Evolutionary conservation across 2,113 vertebrate genomes (phyloP).

Genomic region (Larimichthys polyactis): DNA sequence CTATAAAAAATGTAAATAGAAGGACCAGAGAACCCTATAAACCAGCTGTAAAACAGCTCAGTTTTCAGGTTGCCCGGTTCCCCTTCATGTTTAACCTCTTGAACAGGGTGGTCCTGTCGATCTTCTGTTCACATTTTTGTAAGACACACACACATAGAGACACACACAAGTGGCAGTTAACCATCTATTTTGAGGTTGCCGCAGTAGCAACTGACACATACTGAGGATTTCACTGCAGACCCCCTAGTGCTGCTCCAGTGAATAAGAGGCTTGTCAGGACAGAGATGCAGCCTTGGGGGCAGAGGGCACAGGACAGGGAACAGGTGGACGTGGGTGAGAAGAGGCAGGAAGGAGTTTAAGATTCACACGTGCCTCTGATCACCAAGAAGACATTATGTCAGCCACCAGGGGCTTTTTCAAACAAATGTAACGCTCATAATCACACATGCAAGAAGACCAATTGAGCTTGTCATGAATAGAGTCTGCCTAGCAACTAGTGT

Average conservation of each 20-base stretch:
- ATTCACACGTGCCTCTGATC: conserved; percentile 53
- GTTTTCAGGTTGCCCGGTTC: conserved; percentile 23
- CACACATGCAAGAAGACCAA: conserved; percentile 2
- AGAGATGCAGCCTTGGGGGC: conserved; percentile 16
- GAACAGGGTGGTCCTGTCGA: conserved; percentile 65
- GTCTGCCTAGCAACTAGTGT: conserved; percentile 49
- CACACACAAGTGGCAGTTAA: conserved; percentile 51
- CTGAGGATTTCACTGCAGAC: conserved; percentile 53
- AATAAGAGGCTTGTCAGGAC: conserved; percentile 45
- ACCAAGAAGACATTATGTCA: conserved; percentile 58
- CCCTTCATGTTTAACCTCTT: conserved; percentile 48
- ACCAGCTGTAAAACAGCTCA: conserved; percentile 46
- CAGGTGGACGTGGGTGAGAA: conserved; percentile 44
- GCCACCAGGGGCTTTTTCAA: conserved; percentile 24
- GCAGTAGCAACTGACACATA: conserved; percentile 68
- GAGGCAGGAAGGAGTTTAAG: conserved; percentile 38
- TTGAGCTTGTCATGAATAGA: conserved; percentile 2
- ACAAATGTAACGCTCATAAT: conserved; percentile 47
- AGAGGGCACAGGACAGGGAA: conserved; percentile 48
- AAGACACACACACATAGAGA: conserved; percentile 8
- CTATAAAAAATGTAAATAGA: conserved; percentile 6
- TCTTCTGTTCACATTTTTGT: conserved; percentile 50
- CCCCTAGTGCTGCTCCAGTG: conserved; percentile 28
- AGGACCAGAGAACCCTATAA: not conserved
- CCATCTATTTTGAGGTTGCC: conserved; percentile 71